Evolutionary conservation across 2,797 vertebrate species (phyloP).

Genomic region (Hydrolagus colliei): DNA sequence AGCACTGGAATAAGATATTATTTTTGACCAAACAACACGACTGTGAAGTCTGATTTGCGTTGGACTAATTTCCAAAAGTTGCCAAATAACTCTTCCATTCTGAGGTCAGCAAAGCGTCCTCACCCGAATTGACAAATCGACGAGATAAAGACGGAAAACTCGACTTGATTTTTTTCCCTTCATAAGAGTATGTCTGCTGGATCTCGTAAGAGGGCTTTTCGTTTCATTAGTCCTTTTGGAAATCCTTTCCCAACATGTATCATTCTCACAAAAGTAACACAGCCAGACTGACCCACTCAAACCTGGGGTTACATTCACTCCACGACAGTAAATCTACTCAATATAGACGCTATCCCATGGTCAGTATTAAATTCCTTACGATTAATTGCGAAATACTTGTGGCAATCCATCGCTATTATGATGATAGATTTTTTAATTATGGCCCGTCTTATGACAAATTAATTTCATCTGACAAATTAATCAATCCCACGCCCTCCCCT

Average conservation of each 20-base stretch:
- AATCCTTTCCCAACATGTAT: not conserved
- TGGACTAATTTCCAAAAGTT: not conserved
- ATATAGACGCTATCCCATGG: not conserved
- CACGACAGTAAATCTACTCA: not conserved
- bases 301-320: too few relatives aligned
- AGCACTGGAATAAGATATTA: not conserved
- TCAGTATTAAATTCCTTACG: not conserved
- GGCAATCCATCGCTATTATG: not conserved
- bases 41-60: not conserved
- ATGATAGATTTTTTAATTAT: not conserved
- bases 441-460: not conserved
- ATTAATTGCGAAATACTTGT: not conserved
- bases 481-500: too few relatives aligned
- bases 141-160: not conserved
- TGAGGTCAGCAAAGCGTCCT: not conserved
- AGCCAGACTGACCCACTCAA: not conserved
- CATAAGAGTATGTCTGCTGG: not conserved
- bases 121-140: not conserved
- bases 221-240: not conserved
- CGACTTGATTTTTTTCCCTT: not conserved
- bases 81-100: not conserved
- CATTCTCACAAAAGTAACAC: not conserved
- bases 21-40: not conserved
- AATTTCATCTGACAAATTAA: not conserved
- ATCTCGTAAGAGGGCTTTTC: not conserved